Evolutionary conservation across 2,888 invertebrate species (phyloP).

Genomic region (Camponotus fellah): DNA sequence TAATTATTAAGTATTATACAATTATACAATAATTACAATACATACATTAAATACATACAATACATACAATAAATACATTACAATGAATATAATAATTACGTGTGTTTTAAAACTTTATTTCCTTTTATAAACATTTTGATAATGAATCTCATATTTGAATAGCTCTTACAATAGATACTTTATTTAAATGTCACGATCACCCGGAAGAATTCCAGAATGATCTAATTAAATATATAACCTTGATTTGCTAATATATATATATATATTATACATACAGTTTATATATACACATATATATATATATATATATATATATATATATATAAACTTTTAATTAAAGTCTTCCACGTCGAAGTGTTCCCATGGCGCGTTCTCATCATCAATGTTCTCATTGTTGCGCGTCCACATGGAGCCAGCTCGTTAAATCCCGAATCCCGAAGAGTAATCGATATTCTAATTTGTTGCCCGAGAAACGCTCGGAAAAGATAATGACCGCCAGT

Average conservation of each 20-base stretch:
- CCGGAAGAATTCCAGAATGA: neutral
- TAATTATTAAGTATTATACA: no score
- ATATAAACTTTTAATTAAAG: slow-evolving; percentile 26
- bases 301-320: neutral
- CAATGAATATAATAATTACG: neutral
- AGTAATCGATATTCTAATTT: slow-evolving; percentile 24
- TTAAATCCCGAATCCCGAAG: slow-evolving; percentile 5
- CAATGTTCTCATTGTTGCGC: neutral
- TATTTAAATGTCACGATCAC: neutral
- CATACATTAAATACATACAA: neutral
- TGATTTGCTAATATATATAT: neutral
- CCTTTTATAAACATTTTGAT: neutral
- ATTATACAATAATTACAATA: neutral
- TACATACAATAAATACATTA: no score
- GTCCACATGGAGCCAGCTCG: neutral
- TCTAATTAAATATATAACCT: slow-evolving; percentile 7
- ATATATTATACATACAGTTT: no score
- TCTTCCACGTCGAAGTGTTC: slow-evolving; percentile 1
- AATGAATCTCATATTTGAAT: neutral
- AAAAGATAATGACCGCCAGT: neutral
- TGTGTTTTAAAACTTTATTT: neutral
- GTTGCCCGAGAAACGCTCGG: neutral
- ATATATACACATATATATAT: neutral
- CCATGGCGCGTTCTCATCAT: neutral
- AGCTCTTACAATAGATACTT: neutral